Conservation (phyloP, 2,113 vertebrate genomes). For the Gymnogyps californianus region DNA sequence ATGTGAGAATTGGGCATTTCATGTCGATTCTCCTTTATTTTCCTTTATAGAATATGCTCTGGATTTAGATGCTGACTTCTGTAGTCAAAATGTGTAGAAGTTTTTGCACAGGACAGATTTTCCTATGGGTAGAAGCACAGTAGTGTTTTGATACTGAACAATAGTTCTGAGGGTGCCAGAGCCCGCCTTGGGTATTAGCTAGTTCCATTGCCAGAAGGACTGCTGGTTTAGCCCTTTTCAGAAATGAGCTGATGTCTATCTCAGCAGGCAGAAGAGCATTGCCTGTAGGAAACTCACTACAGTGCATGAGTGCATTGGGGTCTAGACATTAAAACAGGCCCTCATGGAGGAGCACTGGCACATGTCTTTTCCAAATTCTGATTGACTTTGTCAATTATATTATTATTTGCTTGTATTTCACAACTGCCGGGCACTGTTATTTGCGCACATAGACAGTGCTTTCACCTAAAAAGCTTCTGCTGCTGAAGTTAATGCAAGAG, state of each 20-base stretch:
- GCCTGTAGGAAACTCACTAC: not conserved
- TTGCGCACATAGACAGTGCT: too few relatives aligned
- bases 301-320: not conserved
- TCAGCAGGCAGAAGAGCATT: not conserved
- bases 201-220: not conserved
- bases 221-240: not conserved
- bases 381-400: not conserved
- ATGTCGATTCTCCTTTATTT: not conserved
- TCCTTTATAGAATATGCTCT: not conserved
- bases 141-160: not conserved
- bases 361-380: not conserved
- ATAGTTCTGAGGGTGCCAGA: not conserved
- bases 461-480: not conserved
- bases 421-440: not conserved
- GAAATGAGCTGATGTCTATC: not conserved
- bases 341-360: accelerated
- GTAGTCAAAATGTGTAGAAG: not conserved
- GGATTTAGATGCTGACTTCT: not conserved
- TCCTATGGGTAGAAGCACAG: not conserved
- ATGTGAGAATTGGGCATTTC: not conserved
- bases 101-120: not conserved
- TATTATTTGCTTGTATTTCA: not conserved
- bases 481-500: not conserved
- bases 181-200: not conserved
- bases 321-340: not conserved